These are phyloP conservation scores for Crossocerus cetratus DNA, from an alignment of 2,888 invertebrate species.

Conservation along the genomic window DNA sequence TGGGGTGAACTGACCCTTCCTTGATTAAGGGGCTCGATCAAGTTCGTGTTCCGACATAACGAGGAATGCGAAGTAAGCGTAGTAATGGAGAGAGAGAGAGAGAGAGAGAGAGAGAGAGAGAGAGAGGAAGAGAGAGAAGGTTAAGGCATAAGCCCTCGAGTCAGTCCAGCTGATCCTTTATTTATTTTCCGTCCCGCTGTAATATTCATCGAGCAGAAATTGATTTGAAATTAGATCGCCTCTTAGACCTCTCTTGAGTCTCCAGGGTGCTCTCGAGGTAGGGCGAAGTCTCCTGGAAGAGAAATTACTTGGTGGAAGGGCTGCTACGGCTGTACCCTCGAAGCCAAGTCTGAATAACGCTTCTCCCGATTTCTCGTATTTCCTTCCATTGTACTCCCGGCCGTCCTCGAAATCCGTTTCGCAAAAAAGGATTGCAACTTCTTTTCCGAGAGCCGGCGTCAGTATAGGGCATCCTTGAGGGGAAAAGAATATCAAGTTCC, in stretches of 20 bases:
- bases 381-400: background rate
- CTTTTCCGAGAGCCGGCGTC: too few relatives aligned
- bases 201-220: constrained; percentile 75
- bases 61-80: constrained; percentile 5
- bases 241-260: constrained; percentile 57
- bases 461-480: too few relatives aligned
- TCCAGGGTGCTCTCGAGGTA: constrained; percentile 41
- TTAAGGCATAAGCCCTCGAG: constrained; percentile 39
- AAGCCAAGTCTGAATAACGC: constrained; percentile 28
- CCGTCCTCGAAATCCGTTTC: too few relatives aligned
- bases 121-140: constrained; percentile 26
- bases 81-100: constrained; percentile 5
- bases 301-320: constrained; percentile 56
- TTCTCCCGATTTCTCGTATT: constrained; percentile 23
- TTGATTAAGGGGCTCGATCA: constrained; percentile 65
- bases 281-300: constrained; percentile 39
- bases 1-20: constrained; percentile 50
- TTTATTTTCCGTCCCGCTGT: constrained; percentile 70
- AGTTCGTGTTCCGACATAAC: constrained; percentile 34
- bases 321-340: constrained; percentile 18
- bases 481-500: too few relatives aligned
- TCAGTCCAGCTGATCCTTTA: constrained; percentile 65
- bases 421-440: too few relatives aligned
- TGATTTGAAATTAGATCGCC: constrained; percentile 73
- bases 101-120: too few relatives aligned